Conservation (phyloP, 1,140 invertebrate genomes). For the Palaemon carinicauda region DNA sequence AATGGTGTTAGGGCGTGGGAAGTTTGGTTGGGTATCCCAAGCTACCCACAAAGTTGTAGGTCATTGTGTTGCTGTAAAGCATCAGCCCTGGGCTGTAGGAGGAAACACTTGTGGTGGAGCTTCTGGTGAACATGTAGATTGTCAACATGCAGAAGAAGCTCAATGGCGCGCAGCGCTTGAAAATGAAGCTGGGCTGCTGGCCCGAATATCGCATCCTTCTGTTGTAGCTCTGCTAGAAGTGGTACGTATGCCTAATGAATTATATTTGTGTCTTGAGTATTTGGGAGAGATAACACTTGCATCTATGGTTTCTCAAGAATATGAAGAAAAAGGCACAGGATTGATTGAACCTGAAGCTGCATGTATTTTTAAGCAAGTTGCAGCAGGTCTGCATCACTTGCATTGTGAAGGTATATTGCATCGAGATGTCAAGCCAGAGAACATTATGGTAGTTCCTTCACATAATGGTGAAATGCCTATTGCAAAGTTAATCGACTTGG, state of each 20-base stretch:
- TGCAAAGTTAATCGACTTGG: constrained; percentile 26
- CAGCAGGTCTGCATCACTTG: constrained; percentile 22
- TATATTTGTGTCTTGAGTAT: constrained; percentile 7
- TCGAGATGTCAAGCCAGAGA: constrained; percentile 21
- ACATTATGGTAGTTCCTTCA: constrained; percentile 6
- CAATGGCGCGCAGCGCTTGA: constrained; percentile 11
- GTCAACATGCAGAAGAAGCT: constrained; percentile 11
- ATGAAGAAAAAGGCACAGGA: background rate
- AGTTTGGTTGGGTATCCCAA: constrained; percentile 20
- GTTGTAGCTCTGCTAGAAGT: constrained; percentile 13
- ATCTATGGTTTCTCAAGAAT: background rate
- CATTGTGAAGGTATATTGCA: constrained; percentile 19
- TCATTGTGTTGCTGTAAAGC: constrained; percentile 8
- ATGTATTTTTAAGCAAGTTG: constrained; percentile 13
- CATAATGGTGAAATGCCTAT: background rate
- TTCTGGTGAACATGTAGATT: background rate
- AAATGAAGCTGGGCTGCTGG: constrained; percentile 21
- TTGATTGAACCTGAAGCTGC: background rate
- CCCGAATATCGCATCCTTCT: background rate
- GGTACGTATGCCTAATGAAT: background rate
- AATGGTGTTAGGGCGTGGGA: constrained; percentile 11
- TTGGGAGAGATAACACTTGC: constrained; percentile 5
- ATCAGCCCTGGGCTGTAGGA: constrained; percentile 18
- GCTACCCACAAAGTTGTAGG: constrained; percentile 8
- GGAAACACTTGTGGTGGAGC: background rate